Evolutionary conservation across 2,888 invertebrate genomes (phyloP).

Genomic region (Coelogynopora nodosa): DNA sequence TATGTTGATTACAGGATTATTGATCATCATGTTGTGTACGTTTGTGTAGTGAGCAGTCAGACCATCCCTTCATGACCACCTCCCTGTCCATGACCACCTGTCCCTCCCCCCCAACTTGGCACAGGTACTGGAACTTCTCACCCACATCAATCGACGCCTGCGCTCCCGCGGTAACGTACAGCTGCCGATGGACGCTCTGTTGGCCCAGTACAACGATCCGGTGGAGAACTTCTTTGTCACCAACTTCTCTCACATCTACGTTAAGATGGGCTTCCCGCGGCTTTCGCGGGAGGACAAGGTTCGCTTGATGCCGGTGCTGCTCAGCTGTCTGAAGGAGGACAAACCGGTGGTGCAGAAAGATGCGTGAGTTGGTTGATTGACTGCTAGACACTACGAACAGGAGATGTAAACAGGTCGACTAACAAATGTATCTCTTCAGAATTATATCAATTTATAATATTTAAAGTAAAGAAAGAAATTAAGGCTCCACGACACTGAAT

Average conservation of each 20-base stretch:
- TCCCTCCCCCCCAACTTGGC: too few relatives aligned
- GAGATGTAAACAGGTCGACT: too few relatives aligned
- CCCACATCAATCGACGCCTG: slow-evolving; percentile 83
- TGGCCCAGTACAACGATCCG: slow-evolving; percentile 76
- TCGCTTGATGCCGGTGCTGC: slow-evolving; percentile 71
- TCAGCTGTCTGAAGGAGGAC: slow-evolving; percentile 72
- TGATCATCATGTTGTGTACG: too few relatives aligned
- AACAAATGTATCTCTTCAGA: too few relatives aligned
- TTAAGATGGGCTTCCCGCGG: slow-evolving; percentile 83
- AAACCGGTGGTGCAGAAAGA: slow-evolving; percentile 80
- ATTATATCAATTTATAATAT: too few relatives aligned
- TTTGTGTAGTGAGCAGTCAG: too few relatives aligned
- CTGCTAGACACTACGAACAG: too few relatives aligned
- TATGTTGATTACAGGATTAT: too few relatives aligned
- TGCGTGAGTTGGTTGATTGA: slow-evolving; percentile 68
- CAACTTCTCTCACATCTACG: slow-evolving; percentile 87
- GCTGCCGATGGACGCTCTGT: slow-evolving; percentile 77
- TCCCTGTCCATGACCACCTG: too few relatives aligned
- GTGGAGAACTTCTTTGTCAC: slow-evolving; percentile 74
- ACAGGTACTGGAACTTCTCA: slow-evolving; percentile 85
- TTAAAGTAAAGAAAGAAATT: too few relatives aligned
- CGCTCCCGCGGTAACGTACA: slow-evolving; percentile 79
- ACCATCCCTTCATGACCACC: too few relatives aligned
- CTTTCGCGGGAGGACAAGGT: slow-evolving; percentile 73
- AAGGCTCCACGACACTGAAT: too few relatives aligned